Base-by-base conservation (phyloP, 2,888 invertebrate species). In the Thera britannica region DNA sequence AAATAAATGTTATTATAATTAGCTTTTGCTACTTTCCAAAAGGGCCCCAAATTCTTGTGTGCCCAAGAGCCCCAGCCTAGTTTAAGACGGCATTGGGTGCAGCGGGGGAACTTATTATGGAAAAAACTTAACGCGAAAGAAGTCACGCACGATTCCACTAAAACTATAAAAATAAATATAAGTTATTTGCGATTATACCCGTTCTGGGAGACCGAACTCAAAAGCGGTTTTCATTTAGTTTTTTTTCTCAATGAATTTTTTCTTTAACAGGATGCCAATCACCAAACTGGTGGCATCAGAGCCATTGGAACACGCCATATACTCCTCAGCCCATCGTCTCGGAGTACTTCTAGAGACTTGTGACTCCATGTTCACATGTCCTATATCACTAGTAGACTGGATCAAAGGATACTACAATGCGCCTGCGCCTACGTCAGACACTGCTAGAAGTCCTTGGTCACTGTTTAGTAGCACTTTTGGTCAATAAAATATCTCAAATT, bases 371-470 rank as follows among this genome's bases (percentile, higher is more conserved):
- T 94, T 94, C 67, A 90, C 86, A 35, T 97, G 97, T 84, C 95
- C 95, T 12, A 93, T 96, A 80, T 97, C 97, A 1, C 85, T 96
- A 70, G 91, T 96, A 64, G 96, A 96, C 77, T 85, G 96, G 87
- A 95, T 95, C 34, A 88, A 96, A 71, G 96, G 96, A 23, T 89
- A 88, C 60, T 88, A 90, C 56, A 84, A 87, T n/a, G 86, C 88
- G 0, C 85, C 85, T 0, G 75, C 85, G 0, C 81, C 87, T 2
- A 76, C 62, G 1, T 41, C 72, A 1, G 80, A 85, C 54, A 75
- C 76, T 2, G 71, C 67, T 0, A 74, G 58, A 8, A 80, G 70
- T 8, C 87, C 84, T 58, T 86, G 85, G 86, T 70, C 81, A 0
- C 63, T 84, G n/a, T 85, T 85, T 59, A 84, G 80, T 49, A 84